Conservation (phyloP, 1,140 invertebrate genomes). For the Lepidurus arcticus region DNA sequence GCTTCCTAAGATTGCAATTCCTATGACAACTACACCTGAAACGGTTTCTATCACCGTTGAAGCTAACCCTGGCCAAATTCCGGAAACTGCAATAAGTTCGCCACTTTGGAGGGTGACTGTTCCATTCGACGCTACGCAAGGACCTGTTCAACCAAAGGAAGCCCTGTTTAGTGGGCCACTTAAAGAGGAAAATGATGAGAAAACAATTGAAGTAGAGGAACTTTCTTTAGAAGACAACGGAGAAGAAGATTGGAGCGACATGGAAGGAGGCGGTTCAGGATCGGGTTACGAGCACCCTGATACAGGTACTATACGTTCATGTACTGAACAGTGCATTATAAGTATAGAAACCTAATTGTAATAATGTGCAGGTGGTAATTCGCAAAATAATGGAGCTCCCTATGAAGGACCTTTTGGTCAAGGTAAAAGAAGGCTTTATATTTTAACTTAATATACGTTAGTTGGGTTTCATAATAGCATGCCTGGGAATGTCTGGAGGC, state of each 20-base stretch:
- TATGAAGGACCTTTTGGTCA: background rate
- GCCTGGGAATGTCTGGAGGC: background rate
- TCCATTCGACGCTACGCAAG: background rate
- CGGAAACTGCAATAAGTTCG: background rate
- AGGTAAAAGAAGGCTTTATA: background rate
- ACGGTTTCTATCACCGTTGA: background rate
- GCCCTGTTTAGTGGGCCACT: background rate
- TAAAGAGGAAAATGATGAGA: background rate
- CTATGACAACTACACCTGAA: background rate
- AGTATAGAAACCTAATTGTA: background rate
- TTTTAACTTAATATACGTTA: background rate
- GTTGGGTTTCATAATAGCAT: too few relatives aligned
- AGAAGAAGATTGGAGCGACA: constrained; percentile 6
- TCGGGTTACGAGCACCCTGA: background rate
- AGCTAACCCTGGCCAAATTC: background rate
- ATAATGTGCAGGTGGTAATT: background rate
- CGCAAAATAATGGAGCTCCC: background rate
- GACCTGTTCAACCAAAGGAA: background rate
- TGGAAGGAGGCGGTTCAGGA: background rate
- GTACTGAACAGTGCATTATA: background rate
- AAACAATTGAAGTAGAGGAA: constrained; percentile 1
- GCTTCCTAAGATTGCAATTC: background rate
- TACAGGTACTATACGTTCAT: background rate
- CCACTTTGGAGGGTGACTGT: background rate
- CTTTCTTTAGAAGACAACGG: constrained; percentile 10